A percentile compares a stretch with the other conserved stretches of the same genome.
Conservation (phyloP, 23 tunicate genomes). For the Ciona savignyi region DNA sequence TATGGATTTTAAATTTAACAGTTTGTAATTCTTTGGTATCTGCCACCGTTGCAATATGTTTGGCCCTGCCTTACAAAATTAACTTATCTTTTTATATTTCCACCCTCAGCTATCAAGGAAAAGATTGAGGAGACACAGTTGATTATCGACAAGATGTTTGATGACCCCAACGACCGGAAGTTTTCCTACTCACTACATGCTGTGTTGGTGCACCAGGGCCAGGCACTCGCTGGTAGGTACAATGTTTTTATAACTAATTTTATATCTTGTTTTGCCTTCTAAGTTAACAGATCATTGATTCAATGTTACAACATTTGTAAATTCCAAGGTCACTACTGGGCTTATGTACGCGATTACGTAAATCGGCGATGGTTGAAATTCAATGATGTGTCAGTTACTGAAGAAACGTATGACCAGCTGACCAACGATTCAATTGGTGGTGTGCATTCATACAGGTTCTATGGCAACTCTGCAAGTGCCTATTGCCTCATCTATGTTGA, state of each 20-base stretch:
- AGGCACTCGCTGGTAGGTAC: constrained; percentile 40
- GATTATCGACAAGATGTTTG: constrained; percentile 25
- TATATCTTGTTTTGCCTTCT: too few relatives aligned
- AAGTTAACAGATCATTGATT: too few relatives aligned
- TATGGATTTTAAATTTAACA: too few relatives aligned
- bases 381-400: constrained; percentile 30
- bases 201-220: constrained; percentile 54
- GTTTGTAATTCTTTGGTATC: too few relatives aligned
- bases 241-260: too few relatives aligned
- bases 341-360: constrained; percentile 29
- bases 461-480: constrained; percentile 27
- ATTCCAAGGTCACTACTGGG: constrained; percentile 53
- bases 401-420: constrained; percentile 30
- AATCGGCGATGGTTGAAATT: constrained; percentile 45
- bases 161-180: constrained; percentile 11
- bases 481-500: constrained; percentile 43
- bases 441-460: constrained; percentile 3
- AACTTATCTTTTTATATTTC: too few relatives aligned
- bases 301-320: too few relatives aligned
- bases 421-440: constrained; percentile 34
- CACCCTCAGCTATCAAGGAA: constrained; percentile 12
- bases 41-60: too few relatives aligned
- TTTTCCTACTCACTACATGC: constrained; percentile 45
- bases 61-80: too few relatives aligned
- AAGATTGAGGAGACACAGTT: constrained; percentile 9